Percentiles rank a stretch among this genome's conserved stretches.
Evolutionary conservation across 2,797 vertebrate genomes (phyloP).

Genomic region (Alca torda): DNA sequence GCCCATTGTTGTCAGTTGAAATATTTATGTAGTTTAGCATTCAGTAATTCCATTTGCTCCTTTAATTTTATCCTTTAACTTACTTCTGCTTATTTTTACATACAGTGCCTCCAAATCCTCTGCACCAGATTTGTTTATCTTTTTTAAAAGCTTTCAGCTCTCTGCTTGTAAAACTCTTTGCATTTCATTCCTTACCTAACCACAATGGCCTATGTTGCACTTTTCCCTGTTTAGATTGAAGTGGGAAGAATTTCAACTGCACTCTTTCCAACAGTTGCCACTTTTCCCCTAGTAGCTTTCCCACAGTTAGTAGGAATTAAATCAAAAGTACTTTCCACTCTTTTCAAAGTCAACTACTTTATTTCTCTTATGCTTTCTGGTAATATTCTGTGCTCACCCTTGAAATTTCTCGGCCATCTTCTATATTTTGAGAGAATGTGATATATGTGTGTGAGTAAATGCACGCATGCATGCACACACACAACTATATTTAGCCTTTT

Average conservation of each 20-base stretch:
- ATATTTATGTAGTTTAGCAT: slow-evolving; percentile 70
- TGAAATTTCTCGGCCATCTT: background rate
- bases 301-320: slow-evolving; percentile 36
- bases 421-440: background rate
- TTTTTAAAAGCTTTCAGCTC: slow-evolving; percentile 68
- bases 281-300: slow-evolving; percentile 49
- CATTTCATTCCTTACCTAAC: slow-evolving; percentile 70
- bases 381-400: background rate
- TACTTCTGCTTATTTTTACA: slow-evolving; percentile 72
- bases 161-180: slow-evolving; percentile 71
- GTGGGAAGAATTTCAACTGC: slow-evolving; percentile 67
- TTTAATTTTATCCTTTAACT: slow-evolving; percentile 68
- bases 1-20: slow-evolving; percentile 57
- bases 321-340: slow-evolving; percentile 28
- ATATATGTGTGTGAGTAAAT: background rate
- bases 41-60: slow-evolving; percentile 62
- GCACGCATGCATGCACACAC: background rate
- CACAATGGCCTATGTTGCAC: slow-evolving; percentile 65
- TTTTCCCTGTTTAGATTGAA: slow-evolving; percentile 67
- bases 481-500: background rate
- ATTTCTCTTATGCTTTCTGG: slow-evolving; percentile 25
- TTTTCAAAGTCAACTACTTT: slow-evolving; percentile 26
- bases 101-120: slow-evolving; percentile 50
- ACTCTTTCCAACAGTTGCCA: slow-evolving; percentile 57
- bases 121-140: slow-evolving; percentile 61